Base-by-base conservation (phyloP, 2,888 invertebrate species). In the Tenthredo amoena region DNA sequence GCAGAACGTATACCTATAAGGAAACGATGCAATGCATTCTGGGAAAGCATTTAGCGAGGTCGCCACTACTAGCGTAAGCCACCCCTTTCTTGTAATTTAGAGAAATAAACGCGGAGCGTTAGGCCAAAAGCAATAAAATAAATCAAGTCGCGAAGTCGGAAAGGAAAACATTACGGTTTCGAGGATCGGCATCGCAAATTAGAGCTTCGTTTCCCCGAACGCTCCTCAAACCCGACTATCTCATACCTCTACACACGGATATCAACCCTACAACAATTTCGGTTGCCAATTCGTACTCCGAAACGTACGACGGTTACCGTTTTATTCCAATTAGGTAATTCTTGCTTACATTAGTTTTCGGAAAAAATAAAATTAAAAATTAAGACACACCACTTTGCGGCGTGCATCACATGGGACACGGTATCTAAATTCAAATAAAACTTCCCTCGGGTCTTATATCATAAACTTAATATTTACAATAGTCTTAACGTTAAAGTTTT, bases 11-110 rank as follows among this genome's bases (percentile, higher is more conserved):
- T 37, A 50, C 34, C 43, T 50, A 71, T 31, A 26, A 31, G 83
- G 68, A 83, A 71, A 68, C 83, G 81, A 40, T 40, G 85, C 85
- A 85, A 85, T 85, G 85, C 82, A 85, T 85, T 82, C 68, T 77
- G 31, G 65, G 82, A 47, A 34, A 85, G 68, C 85, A 72, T 85
- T 85, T 68, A 81, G 85, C 82, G 85, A 85, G 85, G 85, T 85
- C 89, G 89, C 90, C 89, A 88, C 86, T 71, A 83, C 83, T 87
- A 87, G 88, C 88, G 88, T 87, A 87, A 89, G 90, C 90, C 90
- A 94, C 94, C 94, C 94, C 94, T 94, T 94, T 94, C 94, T 94
- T 94, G 94, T 94, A 94, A 94, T 94, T 94, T 94, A 94, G 93
- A 94, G 94, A 94, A 94, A 94, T 94, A 94, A 94, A 94, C 94